Evolutionary conservation across 2,113 vertebrate genomes (phyloP).

Genomic region (Macheiramphus alcinus): DNA sequence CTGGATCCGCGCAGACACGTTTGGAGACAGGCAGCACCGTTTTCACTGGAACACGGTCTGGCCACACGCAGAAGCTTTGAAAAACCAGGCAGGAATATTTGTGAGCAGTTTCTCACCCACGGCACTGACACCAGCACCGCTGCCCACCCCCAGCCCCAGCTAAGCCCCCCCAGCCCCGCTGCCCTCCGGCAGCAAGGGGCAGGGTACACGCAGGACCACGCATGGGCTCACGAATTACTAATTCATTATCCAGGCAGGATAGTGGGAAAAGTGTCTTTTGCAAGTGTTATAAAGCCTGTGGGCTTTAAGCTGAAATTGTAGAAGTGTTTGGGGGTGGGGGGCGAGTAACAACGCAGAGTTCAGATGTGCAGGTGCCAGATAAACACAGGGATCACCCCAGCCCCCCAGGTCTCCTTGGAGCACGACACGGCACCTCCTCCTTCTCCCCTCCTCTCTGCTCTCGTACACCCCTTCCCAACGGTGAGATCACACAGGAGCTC

Average conservation of each 20-base stretch:
- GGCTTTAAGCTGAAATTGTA: neutral
- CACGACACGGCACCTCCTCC: fast-evolving
- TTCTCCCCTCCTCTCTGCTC: neutral
- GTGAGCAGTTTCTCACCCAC: fast-evolving
- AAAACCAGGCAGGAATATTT: neutral
- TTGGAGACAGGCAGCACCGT: fast-evolving
- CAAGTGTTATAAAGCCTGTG: neutral
- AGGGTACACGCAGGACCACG: neutral
- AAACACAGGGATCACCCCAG: neutral
- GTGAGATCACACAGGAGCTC: fast-evolving
- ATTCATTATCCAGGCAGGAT: neutral
- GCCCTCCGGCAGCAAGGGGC: too few species aligned
- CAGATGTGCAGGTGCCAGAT: neutral
- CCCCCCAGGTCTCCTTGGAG: neutral
- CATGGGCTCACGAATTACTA: fast-evolving
- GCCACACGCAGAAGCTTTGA: neutral
- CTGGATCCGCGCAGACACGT: fast-evolving
- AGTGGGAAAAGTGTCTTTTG: fast-evolving
- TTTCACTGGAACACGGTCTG: neutral
- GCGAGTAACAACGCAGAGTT: fast-evolving
- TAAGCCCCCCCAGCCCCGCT: neutral
- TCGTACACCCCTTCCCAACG: neutral
- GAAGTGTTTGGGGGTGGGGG: neutral
- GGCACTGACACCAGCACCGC: fast-evolving
- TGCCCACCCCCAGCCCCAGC: neutral